phyloP scores from a whole-genome alignment of 2,888 invertebrate species.

The Metopia argyrocephala region DNA sequence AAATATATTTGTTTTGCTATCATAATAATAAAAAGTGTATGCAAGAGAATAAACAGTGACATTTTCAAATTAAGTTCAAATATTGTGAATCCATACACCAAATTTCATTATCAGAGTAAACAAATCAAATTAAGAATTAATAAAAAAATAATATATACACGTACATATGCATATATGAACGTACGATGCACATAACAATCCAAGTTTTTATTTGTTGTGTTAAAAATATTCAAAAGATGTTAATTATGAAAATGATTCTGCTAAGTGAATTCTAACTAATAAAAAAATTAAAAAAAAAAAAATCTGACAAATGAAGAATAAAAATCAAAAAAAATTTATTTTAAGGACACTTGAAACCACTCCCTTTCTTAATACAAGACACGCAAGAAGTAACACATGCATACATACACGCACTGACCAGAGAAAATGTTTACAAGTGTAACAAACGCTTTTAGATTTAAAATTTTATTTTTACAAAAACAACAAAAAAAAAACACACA shows the following conservation, averaged over 20 bases:
- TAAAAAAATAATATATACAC: no score
- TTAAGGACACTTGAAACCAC: conserved; percentile 41
- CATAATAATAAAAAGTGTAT: not conserved
- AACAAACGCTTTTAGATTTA: not conserved
- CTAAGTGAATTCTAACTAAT: not conserved
- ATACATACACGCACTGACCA: not conserved
- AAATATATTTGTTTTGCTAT: no score
- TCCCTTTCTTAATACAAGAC: conserved; percentile 25
- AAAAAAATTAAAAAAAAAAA: not conserved
- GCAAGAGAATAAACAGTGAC: not conserved
- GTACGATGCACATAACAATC: no score
- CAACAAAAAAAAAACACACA: not conserved
- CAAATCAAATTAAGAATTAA: no score
- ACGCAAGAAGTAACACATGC: not conserved
- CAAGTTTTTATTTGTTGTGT: not conserved
- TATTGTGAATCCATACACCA: no score
- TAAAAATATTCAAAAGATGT: not conserved
- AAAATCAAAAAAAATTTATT: not conserved
- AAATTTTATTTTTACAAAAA: not conserved
- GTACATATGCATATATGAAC: no score
- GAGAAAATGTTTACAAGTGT: not conserved
- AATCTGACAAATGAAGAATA: not conserved
- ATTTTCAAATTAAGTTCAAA: no score
- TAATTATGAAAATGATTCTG: not conserved
- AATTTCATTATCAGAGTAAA: no score